Percentiles rank a stretch among this genome's conserved stretches.
Evolutionary conservation across 2,797 vertebrate genomes (phyloP).

Genomic region (Lemur catta): DNA sequence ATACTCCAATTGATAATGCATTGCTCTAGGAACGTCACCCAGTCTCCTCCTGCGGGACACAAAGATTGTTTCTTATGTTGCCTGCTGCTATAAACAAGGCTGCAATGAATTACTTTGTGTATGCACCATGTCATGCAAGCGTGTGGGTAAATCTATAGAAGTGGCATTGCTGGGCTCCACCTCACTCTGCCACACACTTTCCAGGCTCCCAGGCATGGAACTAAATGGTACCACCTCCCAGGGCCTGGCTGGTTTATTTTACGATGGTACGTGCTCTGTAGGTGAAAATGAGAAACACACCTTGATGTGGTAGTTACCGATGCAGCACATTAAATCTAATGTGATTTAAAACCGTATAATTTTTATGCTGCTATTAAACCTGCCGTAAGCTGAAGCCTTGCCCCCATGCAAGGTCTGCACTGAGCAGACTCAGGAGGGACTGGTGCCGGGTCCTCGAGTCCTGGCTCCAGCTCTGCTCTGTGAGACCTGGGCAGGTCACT

Average conservation of each 20-base stretch:
- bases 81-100: background rate
- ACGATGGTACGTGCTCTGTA: background rate
- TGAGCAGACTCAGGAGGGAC: too few relatives aligned
- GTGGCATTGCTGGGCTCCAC: fast-evolving
- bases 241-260: background rate
- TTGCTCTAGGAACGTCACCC: background rate
- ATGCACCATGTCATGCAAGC: fast-evolving
- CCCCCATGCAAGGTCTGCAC: background rate
- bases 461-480: background rate
- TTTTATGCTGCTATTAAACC: background rate
- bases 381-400: background rate
- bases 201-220: background rate
- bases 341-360: background rate
- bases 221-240: background rate
- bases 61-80: background rate
- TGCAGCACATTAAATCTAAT: background rate
- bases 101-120: background rate
- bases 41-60: background rate
- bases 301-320: background rate
- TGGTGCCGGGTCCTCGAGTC: background rate
- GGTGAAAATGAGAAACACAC: background rate
- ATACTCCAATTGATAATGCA: too few relatives aligned
- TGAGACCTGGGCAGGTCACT: background rate
- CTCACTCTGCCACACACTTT: background rate
- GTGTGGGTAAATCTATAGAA: background rate